phyloP scores from a whole-genome alignment of 2,113 vertebrate species.

The Xenus cinereus region DNA sequence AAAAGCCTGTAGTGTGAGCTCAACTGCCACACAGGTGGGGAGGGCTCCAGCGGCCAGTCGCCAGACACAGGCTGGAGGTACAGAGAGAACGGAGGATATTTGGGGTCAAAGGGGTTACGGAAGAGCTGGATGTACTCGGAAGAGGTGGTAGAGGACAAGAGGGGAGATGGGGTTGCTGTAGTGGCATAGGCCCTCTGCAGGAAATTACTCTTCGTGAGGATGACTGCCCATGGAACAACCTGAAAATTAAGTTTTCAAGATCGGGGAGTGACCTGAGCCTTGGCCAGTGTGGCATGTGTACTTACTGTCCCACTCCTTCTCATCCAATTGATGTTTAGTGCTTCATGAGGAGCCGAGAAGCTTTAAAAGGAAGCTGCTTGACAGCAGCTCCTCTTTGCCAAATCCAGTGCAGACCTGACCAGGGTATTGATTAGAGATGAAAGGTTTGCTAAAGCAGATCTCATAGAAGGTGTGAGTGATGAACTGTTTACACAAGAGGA shows the following conservation, averaged over 20 bases:
- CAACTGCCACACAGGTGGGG: accelerated
- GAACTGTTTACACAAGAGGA: not conserved
- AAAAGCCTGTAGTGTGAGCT: not conserved
- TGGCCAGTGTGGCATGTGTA: not conserved
- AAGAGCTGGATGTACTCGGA: not conserved
- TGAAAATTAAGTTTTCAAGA: not conserved
- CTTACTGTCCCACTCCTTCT: not conserved
- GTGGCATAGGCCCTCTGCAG: not conserved
- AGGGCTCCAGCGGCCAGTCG: accelerated
- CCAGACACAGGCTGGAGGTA: not conserved
- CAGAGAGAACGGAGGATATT: not conserved
- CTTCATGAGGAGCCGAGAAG: not conserved
- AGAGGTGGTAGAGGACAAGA: not conserved
- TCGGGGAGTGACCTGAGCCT: not conserved
- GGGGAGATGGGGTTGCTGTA: not conserved
- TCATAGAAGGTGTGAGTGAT: not conserved
- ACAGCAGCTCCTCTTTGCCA: not conserved
- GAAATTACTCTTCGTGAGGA: not conserved
- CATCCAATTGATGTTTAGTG: not conserved
- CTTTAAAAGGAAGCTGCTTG: not conserved
- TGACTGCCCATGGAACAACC: not conserved
- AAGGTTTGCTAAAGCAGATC: not conserved
- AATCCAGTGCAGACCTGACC: not conserved
- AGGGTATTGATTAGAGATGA: not conserved
- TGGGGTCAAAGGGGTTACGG: not conserved